These are phyloP conservation scores for Prunella strophiata DNA, from an alignment of 2,797 vertebrate genomes.

Conservation along the genomic window DNA sequence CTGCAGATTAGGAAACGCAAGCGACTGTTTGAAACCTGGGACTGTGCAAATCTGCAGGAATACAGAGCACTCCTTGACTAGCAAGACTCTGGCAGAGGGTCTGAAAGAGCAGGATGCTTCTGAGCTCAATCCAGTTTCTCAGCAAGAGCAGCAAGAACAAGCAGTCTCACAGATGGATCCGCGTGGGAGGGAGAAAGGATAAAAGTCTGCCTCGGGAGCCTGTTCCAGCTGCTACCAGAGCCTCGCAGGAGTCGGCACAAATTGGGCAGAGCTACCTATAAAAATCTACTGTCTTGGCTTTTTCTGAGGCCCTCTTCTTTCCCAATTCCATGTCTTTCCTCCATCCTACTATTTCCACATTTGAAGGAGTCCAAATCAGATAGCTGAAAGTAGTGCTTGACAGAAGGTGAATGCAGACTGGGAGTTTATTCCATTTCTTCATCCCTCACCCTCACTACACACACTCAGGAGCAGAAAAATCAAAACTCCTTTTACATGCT, in stretches of 20 bases:
- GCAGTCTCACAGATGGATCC: constrained; percentile 68
- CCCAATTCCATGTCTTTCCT: background rate
- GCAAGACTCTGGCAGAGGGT: constrained; percentile 53
- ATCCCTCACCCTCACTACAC: background rate
- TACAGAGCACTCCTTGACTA: constrained; percentile 40
- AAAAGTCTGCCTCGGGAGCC: constrained; percentile 60
- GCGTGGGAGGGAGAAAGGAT: constrained; percentile 66
- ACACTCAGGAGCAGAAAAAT: background rate
- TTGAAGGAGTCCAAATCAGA: background rate
- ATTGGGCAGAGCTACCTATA: constrained; percentile 32
- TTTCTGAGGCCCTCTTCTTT: background rate
- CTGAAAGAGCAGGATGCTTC: constrained; percentile 62
- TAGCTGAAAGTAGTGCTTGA: background rate
- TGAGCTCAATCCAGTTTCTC: constrained; percentile 63
- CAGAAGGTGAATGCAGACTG: background rate
- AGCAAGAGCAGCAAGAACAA: constrained; percentile 69
- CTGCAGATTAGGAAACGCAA: background rate
- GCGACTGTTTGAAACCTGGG: background rate
- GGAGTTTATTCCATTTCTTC: background rate
- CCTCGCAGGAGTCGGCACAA: constrained; percentile 21
- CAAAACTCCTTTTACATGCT: background rate
- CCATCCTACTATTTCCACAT: background rate
- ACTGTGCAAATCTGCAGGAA: background rate
- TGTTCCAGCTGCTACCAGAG: constrained; percentile 56
- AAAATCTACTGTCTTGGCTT: background rate